Evolutionary conservation across 2,888 invertebrate species (phyloP).

Genomic region (Empis stercorea): DNA sequence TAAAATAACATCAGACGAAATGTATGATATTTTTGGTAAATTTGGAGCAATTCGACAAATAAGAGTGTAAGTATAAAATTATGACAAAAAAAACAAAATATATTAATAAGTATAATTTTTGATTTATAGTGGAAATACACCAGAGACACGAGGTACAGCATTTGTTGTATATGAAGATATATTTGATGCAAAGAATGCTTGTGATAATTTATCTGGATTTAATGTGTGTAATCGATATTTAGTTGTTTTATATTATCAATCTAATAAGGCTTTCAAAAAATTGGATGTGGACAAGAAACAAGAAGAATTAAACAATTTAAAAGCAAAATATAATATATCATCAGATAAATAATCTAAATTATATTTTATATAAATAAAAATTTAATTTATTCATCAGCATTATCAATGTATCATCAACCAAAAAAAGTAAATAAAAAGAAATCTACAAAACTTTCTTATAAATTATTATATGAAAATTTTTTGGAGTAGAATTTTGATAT

Average conservation of each 20-base stretch:
- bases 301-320: conserved; percentile 89
- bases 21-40: conserved; percentile 99
- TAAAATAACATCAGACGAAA: conserved; percentile 98
- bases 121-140: conserved; percentile 77
- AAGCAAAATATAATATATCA: conserved; percentile 71
- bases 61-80: conserved; percentile 86
- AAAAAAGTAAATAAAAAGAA: too few species aligned
- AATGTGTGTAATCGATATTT: conserved; percentile 98
- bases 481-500: too few species aligned
- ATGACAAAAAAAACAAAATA: background rate
- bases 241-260: conserved; percentile 97
- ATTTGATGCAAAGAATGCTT: conserved; percentile 99
- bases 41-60: conserved; percentile 99
- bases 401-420: too few species aligned
- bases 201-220: conserved; percentile 97
- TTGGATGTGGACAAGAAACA: conserved; percentile 91
- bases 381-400: background rate
- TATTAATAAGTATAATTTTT: conserved; percentile 9
- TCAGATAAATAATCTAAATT: background rate
- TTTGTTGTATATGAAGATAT: conserved; percentile 99
- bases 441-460: too few species aligned
- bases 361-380: too few species aligned
- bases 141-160: conserved; percentile 95
- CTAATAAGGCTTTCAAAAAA: conserved; percentile 90
- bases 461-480: too few species aligned